Base-by-base conservation (phyloP, 2,888 invertebrate species). In the Polydesmus complanatus region DNA sequence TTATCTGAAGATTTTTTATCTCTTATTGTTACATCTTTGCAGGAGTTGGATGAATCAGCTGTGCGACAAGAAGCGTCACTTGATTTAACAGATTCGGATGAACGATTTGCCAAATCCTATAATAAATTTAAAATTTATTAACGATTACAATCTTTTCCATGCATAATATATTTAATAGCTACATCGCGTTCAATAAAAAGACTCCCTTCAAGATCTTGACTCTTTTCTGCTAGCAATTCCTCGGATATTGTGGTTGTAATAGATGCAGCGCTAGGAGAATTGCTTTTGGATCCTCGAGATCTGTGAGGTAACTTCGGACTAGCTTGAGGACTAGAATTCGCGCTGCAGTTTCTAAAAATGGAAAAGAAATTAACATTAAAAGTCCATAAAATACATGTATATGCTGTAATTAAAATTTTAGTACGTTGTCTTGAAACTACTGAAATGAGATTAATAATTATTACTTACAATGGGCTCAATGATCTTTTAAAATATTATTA, bases 11-110 rank as follows among this genome's bases (percentile, higher is more conserved):
- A 21, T 51, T 63, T 63, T 25, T 63, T 63, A 25, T 68, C 67
- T 65, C 81, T 78, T 3, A 59, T n/a, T 18, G 77, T 73, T 14
- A 37, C 37, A 55, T 78, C 75, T 54, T 67, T 66, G 19, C 37
- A 48, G 53, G 55, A 47, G 1, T 19, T 22, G 27, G 8, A n/a
- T 18, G 55, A 61, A 37, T 62, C 58, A 27, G 27, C 27, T n/a
- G 63, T 52, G n/a, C 59, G 60, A 26, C 49, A 37, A 18, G 55
- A 57, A 3, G 62, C 27, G 21, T 64, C 63, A 3, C 50, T 48
- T 5, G 65, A 66, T 53, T 61, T 58, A 2, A 21, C 19, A 2
- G 74, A 74, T 62, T 75, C 74, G 3, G 74, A 73, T 5, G 73
- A 73, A 60, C 72, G 70, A 61, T 69, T 74, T 57, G 69, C 61